These are phyloP conservation scores for Ephestia elutella DNA, from an alignment of 1,140 invertebrate genomes.

Conservation along the genomic window DNA sequence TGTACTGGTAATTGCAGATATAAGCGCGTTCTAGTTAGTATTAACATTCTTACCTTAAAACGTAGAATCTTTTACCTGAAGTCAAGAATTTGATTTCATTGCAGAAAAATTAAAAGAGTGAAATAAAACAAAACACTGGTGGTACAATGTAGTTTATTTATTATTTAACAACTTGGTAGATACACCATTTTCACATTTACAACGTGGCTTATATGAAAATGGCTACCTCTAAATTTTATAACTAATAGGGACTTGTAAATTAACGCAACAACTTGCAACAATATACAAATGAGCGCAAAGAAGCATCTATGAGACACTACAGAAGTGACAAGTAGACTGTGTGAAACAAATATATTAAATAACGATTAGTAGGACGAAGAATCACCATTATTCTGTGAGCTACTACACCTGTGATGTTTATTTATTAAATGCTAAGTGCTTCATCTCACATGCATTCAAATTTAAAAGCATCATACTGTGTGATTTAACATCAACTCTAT, in stretches of 20 bases:
- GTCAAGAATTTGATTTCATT: no score
- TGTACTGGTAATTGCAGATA: no score
- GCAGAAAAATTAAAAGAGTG: not conserved
- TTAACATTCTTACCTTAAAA: no score
- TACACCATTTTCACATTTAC: conserved; percentile 69
- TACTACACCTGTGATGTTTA: no score
- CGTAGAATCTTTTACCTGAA: no score
- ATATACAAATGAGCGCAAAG: conserved; percentile 48
- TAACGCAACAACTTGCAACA: conserved; percentile 63
- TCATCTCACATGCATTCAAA: no score
- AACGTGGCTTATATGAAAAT: conserved; percentile 65
- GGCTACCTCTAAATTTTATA: conserved; percentile 73
- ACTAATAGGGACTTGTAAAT: conserved; percentile 66
- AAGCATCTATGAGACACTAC: conserved; percentile 48
- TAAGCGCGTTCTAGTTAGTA: no score
- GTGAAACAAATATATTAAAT: conserved; percentile 21
- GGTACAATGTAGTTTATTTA: conserved; percentile 76
- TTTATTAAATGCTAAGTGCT: no score
- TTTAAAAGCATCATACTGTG: no score
- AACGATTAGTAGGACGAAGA: not conserved
- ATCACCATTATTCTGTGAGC: not conserved
- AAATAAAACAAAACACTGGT: conserved; percentile 58
- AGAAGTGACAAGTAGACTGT: conserved; percentile 35
- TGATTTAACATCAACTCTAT: no score
- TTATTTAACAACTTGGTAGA: conserved; percentile 76